These are phyloP conservation scores for Semnornis frantzii DNA, from an alignment of 2,113 vertebrate species.

Conservation along the genomic window DNA sequence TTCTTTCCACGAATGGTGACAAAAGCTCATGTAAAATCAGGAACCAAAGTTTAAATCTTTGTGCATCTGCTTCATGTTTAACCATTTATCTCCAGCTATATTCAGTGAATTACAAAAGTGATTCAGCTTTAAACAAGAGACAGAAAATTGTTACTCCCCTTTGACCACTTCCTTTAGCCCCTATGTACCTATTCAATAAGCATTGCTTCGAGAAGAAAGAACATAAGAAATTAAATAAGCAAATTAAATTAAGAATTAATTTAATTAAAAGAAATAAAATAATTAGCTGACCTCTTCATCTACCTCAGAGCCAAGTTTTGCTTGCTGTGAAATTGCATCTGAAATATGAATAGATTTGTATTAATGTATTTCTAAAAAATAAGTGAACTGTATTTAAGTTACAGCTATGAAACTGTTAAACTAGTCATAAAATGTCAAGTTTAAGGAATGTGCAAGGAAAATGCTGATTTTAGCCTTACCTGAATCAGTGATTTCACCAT, in stretches of 20 bases:
- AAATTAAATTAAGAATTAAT: too few relatives aligned
- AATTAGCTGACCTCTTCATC: conserved; percentile 77
- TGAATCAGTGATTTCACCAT: conserved; percentile 49
- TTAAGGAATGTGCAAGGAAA: background rate
- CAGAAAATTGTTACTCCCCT: background rate
- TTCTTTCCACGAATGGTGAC: background rate
- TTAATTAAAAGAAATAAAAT: too few relatives aligned
- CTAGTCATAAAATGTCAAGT: background rate
- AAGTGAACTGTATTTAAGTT: background rate
- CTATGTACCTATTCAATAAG: background rate
- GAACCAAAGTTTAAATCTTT: background rate
- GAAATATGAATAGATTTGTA: conserved; percentile 64
- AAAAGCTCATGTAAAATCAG: background rate
- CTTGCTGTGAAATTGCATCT: conserved; percentile 72
- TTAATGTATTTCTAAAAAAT: background rate
- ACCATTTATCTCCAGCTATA: background rate
- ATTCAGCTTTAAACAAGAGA: background rate
- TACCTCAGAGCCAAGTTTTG: conserved; percentile 62
- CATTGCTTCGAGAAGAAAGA: background rate
- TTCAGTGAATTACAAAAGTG: background rate
- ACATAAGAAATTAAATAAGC: background rate
- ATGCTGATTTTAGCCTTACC: conserved; percentile 52
- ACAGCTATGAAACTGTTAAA: background rate
- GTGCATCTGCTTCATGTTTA: background rate
- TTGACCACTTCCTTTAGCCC: background rate